Percentiles rank a stretch among this genome's conserved stretches.
Conservation (phyloP, 1,140 invertebrate genomes). For the Teleogryllus occipitalis region DNA sequence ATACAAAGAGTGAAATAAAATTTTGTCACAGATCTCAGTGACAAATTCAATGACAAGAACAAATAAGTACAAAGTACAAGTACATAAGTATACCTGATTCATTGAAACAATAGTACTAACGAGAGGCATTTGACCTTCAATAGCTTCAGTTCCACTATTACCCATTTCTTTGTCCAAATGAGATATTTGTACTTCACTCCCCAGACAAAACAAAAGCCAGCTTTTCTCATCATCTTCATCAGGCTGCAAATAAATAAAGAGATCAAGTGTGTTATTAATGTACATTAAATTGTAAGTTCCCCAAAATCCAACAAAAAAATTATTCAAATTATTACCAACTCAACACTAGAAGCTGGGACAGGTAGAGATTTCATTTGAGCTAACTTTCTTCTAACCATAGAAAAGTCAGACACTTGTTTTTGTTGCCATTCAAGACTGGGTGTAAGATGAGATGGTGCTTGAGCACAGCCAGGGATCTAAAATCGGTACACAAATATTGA, state of each 20-base stretch:
- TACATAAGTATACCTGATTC: constrained; percentile 35
- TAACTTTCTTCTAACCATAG: constrained; percentile 39
- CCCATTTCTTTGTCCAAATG: background rate
- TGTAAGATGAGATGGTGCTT: constrained; percentile 38
- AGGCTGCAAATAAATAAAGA: constrained; percentile 24
- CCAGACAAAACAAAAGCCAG: constrained; percentile 40
- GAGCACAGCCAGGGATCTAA: background rate
- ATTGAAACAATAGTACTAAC: constrained; percentile 40
- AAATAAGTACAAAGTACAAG: too few relatives aligned
- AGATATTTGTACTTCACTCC: constrained; percentile 21
- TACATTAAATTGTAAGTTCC: too few relatives aligned
- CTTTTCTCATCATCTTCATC: constrained; percentile 32
- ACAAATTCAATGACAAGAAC: too few relatives aligned
- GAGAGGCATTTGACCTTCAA: constrained; percentile 33
- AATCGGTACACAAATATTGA: background rate
- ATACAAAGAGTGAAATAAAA: too few relatives aligned
- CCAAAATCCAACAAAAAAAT: too few relatives aligned
- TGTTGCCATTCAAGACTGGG: constrained; percentile 43
- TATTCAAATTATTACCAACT: too few relatives aligned
- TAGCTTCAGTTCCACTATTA: constrained; percentile 12
- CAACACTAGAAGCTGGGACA: too few relatives aligned
- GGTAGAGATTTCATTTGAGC: constrained; percentile 20
- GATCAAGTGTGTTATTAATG: too few relatives aligned
- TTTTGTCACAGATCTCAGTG: too few relatives aligned
- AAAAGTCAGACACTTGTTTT: constrained; percentile 44